Percentiles rank a stretch among this genome's conserved stretches.
These are phyloP conservation scores for Cataglyphis rosenhaueri DNA, from an alignment of 2,888 invertebrate genomes.

Conservation along the genomic window DNA sequence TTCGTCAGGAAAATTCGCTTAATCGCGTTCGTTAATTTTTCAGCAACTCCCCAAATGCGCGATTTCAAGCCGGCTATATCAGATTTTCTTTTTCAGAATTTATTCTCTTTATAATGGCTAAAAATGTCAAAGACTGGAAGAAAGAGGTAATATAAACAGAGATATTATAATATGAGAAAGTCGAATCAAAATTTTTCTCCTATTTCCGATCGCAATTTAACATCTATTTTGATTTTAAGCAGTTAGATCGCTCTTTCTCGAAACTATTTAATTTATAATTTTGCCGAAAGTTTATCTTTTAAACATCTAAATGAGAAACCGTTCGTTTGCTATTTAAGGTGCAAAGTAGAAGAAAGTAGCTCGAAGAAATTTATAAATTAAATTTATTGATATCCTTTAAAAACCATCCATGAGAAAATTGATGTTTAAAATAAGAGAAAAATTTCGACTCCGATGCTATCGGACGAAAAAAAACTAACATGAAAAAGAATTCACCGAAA, in stretches of 20 bases:
- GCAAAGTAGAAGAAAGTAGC: neutral
- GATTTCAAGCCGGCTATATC: neutral
- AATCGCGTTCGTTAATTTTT: neutral
- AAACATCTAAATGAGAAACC: neutral
- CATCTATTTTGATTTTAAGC: neutral
- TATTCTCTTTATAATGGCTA: neutral
- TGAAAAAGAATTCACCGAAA: neutral
- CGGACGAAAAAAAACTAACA: neutral
- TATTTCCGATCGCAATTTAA: neutral
- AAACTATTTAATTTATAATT: neutral
- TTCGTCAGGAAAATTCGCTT: conserved; percentile 25
- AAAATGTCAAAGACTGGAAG: neutral
- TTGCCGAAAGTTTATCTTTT: neutral
- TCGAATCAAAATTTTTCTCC: neutral
- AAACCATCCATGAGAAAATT: neutral
- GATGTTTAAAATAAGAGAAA: neutral
- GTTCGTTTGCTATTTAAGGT: neutral
- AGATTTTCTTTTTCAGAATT: neutral
- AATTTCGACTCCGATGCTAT: neutral
- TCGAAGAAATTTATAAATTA: neutral
- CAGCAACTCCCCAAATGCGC: neutral
- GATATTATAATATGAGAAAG: neutral
- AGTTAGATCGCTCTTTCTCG: neutral
- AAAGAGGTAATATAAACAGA: neutral
- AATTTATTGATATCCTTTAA: neutral